Evolutionary conservation across 2,888 invertebrate genomes (phyloP), one percentile per base, ranked within the genome.

Genomic region (Linyphia triangularis): DNA sequence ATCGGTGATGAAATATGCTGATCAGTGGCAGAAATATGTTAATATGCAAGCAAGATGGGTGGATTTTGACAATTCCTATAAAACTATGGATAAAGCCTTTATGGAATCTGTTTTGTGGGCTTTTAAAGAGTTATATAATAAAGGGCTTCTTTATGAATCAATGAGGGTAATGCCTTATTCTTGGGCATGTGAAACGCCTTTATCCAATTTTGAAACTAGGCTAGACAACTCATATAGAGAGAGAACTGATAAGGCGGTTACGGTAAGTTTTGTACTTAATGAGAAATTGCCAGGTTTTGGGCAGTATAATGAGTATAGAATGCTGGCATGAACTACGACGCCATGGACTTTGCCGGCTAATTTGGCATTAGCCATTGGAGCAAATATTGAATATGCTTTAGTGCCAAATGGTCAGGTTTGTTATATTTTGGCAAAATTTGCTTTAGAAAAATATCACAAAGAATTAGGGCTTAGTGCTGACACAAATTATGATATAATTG

Each of bases 71-170:
- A 98, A 99, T 93, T 99, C 99, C 93, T 99, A 99, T 94, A 99
- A 99, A 93, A 99, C 99, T 0, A 94, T 99, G 90, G 99, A 99
- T 93, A 98, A 99, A 0, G 97, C 96, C 95, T 99, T 96, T 92
- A 99, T 99, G 99, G 99, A 99, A 93, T 96, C 97, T 9, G 96
- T 99, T 90, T 99, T 99, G 99, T 99, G 99, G 98, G 96, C 98
- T 9, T 99, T 99, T 93, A 97, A 97, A 92, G 96, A 99, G 93
- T 94, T 99, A 0, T 99, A 95, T 93, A 95, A 96, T 91, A 99
- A 99, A 93, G 99, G 98, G 1, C 94, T 99, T 30, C 98, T 99
- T 0, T 99, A 99, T 93, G 96, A 96, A 92, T 99, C 99, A 26
- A 82, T 89, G 16, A 91, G 90, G 61, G 90, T 78, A 13, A 40